Conservation (phyloP, 2,797 vertebrate genomes). For the Acropternis orthonyx region DNA sequence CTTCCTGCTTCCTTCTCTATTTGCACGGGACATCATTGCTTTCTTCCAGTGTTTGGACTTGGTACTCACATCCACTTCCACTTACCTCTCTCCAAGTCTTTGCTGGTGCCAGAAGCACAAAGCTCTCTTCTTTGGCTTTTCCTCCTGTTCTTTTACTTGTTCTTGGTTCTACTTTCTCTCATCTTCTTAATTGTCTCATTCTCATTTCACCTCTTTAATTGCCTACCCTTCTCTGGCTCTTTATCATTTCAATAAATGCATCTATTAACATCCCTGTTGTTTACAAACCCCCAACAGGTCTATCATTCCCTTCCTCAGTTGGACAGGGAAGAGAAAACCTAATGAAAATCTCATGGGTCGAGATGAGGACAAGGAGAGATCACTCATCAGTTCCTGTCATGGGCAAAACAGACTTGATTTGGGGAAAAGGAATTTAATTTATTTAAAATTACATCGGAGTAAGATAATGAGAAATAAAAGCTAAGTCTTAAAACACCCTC, state of each 20-base stretch:
- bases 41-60: neutral
- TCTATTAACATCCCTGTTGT: neutral
- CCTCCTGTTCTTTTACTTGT: neutral
- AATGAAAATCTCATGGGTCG: accelerated
- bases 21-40: neutral
- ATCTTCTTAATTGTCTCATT: neutral
- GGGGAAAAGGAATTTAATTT: neutral
- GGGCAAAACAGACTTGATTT: neutral
- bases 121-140: neutral
- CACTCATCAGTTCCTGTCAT: neutral
- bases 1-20: neutral
- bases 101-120: neutral
- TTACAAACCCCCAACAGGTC: neutral
- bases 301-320: neutral
- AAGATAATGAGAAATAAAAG: neutral
- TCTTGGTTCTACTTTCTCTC: neutral
- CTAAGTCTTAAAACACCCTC: neutral
- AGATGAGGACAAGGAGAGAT: neutral
- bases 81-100: neutral
- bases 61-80: neutral
- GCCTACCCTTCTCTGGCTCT: neutral
- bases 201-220: neutral
- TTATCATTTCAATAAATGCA: neutral
- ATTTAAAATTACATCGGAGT: neutral
- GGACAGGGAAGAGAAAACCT: neutral